Percentiles rank a stretch among this genome's conserved stretches.
Evolutionary conservation across 2,113 vertebrate species (phyloP).

Genomic region (Patagioenas fasciata): DNA sequence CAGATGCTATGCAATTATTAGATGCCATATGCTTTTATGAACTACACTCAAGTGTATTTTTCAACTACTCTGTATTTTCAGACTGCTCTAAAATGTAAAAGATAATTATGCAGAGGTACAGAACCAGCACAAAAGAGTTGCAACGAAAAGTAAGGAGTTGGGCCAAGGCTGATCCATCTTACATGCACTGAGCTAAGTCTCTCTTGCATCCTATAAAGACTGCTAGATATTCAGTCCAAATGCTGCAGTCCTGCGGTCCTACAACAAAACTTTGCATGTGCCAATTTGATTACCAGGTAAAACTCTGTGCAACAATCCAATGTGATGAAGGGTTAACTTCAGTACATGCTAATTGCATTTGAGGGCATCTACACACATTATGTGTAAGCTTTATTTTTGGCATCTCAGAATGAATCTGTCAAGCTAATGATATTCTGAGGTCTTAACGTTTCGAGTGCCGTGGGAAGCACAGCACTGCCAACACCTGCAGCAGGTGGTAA

Average conservation of each 20-base stretch:
- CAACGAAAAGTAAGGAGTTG: background rate
- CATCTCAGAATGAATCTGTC: background rate
- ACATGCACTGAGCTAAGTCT: background rate
- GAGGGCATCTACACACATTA: background rate
- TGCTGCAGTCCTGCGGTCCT: background rate
- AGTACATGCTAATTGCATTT: background rate
- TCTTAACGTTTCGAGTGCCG: background rate
- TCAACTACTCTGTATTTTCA: background rate
- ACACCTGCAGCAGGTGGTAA: constrained; percentile 12
- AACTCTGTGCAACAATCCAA: background rate
- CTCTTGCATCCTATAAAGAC: background rate
- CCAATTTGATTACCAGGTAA: background rate
- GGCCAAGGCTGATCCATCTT: background rate
- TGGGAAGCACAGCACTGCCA: background rate
- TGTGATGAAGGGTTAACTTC: background rate
- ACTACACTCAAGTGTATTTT: background rate
- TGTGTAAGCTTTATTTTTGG: background rate
- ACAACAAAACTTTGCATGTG: background rate
- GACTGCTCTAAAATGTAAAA: background rate
- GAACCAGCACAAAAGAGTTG: background rate
- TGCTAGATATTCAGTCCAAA: background rate
- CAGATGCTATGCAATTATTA: background rate
- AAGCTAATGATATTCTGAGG: background rate
- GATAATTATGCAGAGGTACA: background rate
- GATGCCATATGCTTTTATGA: background rate